Percentiles rank a stretch among this genome's conserved stretches.
Evolutionary conservation across 2,797 vertebrate species (phyloP).

Genomic region (Sebastes nivosus): DNA sequence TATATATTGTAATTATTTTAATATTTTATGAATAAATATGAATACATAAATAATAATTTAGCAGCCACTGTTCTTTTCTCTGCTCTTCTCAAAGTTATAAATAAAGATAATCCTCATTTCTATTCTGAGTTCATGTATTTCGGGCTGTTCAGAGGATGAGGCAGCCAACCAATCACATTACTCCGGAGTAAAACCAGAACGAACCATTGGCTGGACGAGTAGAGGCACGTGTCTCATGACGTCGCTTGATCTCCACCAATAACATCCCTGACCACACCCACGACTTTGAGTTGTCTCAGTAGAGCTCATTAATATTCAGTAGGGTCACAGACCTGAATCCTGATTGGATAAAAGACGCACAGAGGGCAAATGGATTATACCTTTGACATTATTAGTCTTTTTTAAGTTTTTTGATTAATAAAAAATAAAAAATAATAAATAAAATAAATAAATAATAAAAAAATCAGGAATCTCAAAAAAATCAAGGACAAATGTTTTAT

Average conservation of each 20-base stretch:
- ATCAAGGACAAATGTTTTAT: constrained; percentile 50
- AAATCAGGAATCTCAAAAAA: background rate
- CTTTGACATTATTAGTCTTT: too few species aligned
- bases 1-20: background rate
- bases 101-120: rapidly evolving
- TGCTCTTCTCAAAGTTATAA: background rate
- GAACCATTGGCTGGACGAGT: constrained; percentile 46
- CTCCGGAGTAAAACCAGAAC: constrained; percentile 25
- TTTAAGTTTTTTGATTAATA: background rate
- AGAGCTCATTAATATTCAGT: constrained; percentile 29
- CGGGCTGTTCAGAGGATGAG: background rate
- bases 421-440: background rate
- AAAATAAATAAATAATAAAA: background rate
- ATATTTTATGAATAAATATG: background rate
- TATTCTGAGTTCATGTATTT: background rate
- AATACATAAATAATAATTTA: too few species aligned
- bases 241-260: constrained; percentile 8
- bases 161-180: constrained; percentile 41
- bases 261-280: background rate
- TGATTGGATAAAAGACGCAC: constrained; percentile 29
- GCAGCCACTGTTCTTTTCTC: background rate
- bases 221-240: background rate
- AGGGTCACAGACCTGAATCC: background rate
- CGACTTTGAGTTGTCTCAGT: rapidly evolving
- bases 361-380: background rate